These are phyloP conservation scores for Catostomus latipinnis DNA, from an alignment of 2,797 vertebrate genomes.

Conservation along the genomic window DNA sequence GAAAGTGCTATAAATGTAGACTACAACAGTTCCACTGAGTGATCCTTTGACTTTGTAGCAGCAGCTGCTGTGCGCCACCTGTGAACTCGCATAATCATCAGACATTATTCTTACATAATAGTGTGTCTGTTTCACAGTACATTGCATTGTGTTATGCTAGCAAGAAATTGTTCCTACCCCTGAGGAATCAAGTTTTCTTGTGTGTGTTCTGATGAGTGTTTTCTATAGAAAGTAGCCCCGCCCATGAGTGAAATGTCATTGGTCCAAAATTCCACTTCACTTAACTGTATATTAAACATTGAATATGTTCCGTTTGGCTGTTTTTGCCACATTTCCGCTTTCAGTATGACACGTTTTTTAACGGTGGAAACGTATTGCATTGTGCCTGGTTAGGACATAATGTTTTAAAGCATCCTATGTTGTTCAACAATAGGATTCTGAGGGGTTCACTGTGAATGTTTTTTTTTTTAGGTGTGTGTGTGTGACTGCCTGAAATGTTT, in stretches of 20 bases:
- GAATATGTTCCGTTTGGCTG: not conserved
- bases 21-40: not conserved
- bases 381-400: too few relatives aligned
- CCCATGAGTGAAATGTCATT: not conserved
- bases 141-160: conserved; percentile 27
- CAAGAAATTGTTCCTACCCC: conserved; percentile 31
- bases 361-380: not conserved
- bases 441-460: too few relatives aligned
- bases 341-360: not conserved
- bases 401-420: not conserved
- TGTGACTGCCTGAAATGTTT: too few relatives aligned
- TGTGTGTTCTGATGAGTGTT: not conserved
- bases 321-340: not conserved
- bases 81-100: conserved; percentile 42
- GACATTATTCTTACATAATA: conserved; percentile 51
- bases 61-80: conserved; percentile 30
- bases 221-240: not conserved
- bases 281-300: too few relatives aligned
- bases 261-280: too few relatives aligned
- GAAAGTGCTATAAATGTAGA: not conserved
- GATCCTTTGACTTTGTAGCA: conserved; percentile 26
- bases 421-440: not conserved
- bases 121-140: conserved; percentile 44
- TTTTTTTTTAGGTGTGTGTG: not conserved
- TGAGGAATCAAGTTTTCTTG: not conserved